Evolutionary conservation across 2,888 invertebrate genomes (phyloP), one percentile per base, ranked within the genome.

Genomic region (Lepidocyrtinus sp.): DNA sequence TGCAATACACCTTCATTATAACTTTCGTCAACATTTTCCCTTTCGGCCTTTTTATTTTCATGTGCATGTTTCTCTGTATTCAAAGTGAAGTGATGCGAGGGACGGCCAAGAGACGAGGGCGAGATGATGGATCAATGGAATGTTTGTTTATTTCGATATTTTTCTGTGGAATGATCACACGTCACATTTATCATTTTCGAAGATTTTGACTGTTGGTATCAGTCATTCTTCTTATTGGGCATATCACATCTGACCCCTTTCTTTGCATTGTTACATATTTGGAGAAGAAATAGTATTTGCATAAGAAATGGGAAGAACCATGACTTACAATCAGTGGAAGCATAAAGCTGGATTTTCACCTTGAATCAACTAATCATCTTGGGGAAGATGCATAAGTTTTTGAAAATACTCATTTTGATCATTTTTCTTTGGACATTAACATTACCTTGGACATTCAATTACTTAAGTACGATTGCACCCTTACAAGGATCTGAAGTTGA

Each of bases 341-440:
- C 5, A 7, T 36, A 65, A 17, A 26, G 65, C 17, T 15, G 21
- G 25, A 17, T 2, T 65, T 63, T 65, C 25, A 19, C 19, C 27
- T 19, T 12, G 21, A 26, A 36, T 26, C 1, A 45, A 69, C 17
- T 46, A 17, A 46, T 72, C 24, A 12, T 15, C 17, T 22, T 24
- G 59, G 7, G 22, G 5, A 75, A 27, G 36, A 81, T 81, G 81
- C 81, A 74, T 46, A 73, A 19, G 26, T 77, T 81, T 61, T 26
- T 76, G n/a, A 81, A 77, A 74, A 55, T 76, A 27, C 50, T 81
- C 1, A 59, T 81, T 36, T n/a, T 76, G 1, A 74, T 81, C 17
- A 81, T 64, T 19, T 55, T 76, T 19, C 25, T 81, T 12, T 81
- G 77, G 69, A 67, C 74, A 21, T 19, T 77, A 12, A 76, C 73